Percentiles rank a stretch among this genome's conserved stretches.
phyloP scores from a whole-genome alignment of 2,113 vertebrate genomes.

The Anarhynchus alexandrinus region DNA sequence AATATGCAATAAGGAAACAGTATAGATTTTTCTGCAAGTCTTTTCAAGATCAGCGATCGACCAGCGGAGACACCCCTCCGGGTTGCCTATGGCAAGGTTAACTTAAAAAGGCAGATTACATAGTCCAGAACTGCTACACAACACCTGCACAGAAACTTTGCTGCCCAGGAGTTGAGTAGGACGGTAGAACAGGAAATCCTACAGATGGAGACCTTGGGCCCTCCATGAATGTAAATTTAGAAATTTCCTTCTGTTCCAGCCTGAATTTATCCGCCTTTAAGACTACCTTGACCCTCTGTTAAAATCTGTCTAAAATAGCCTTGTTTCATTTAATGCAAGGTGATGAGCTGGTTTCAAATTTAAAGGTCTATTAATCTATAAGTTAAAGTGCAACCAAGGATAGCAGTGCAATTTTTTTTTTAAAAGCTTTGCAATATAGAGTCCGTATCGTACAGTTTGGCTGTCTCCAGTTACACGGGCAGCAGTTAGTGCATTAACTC shows the following conservation, averaged over 20 bases:
- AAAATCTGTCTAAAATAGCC: background rate
- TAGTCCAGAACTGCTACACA: background rate
- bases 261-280: background rate
- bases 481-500: background rate
- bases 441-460: background rate
- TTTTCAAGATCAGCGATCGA: background rate
- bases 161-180: background rate
- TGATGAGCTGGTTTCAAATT: background rate
- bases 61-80: background rate
- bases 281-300: background rate
- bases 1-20: background rate
- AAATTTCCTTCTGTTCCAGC: background rate
- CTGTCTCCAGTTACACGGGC: background rate
- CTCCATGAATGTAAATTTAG: background rate
- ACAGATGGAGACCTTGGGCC: background rate
- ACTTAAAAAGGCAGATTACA: background rate
- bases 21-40: background rate
- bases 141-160: background rate
- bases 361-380: slow-evolving; percentile 15
- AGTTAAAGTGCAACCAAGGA: background rate
- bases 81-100: background rate
- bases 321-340: background rate
- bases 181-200: background rate
- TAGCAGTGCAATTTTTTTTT: background rate
- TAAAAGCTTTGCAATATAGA: background rate